A percentile compares a stretch with the other conserved stretches of the same genome.
Conservation (phyloP, 2,888 invertebrate species). For the Autographa pulchrina region DNA sequence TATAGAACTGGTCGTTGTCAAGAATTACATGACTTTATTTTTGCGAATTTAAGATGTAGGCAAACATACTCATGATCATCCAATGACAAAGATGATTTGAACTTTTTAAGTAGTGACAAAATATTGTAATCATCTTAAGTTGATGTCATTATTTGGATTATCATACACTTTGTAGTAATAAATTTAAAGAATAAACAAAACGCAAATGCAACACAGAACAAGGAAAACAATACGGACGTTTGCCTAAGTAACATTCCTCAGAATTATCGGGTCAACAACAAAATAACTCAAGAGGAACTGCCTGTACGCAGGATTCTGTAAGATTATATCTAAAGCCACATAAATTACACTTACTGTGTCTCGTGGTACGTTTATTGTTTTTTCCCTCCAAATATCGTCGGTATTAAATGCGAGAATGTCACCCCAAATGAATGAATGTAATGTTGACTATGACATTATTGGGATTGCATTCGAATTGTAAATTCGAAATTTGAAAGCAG, state of each 20-base stretch:
- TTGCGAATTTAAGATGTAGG: too few relatives aligned
- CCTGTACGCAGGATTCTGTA: constrained; percentile 55
- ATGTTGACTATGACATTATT: constrained; percentile 28
- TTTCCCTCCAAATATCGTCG: constrained; percentile 41
- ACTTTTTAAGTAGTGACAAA: too few relatives aligned
- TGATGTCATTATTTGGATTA: background rate
- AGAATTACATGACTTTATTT: too few relatives aligned
- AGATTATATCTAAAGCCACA: constrained; percentile 61
- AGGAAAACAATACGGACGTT: constrained; percentile 39
- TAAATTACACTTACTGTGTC: constrained; percentile 61
- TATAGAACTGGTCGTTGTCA: too few relatives aligned
- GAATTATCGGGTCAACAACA: constrained; percentile 58
- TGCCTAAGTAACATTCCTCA: constrained; percentile 39
- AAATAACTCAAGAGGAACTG: constrained; percentile 58
- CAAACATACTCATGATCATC: too few relatives aligned
- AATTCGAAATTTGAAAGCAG: constrained; percentile 19
- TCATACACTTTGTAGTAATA: background rate
- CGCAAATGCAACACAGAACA: constrained; percentile 34
- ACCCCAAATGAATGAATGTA: constrained; percentile 41
- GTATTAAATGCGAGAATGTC: constrained; percentile 49
- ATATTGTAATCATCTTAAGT: too few relatives aligned
- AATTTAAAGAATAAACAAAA: background rate
- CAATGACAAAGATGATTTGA: too few relatives aligned
- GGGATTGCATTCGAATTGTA: constrained; percentile 34
- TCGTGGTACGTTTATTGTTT: constrained; percentile 54